Evolutionary conservation across 2,888 invertebrate genomes (phyloP), one percentile per base, ranked within the genome.

Genomic region (Nemoura dubitans): DNA sequence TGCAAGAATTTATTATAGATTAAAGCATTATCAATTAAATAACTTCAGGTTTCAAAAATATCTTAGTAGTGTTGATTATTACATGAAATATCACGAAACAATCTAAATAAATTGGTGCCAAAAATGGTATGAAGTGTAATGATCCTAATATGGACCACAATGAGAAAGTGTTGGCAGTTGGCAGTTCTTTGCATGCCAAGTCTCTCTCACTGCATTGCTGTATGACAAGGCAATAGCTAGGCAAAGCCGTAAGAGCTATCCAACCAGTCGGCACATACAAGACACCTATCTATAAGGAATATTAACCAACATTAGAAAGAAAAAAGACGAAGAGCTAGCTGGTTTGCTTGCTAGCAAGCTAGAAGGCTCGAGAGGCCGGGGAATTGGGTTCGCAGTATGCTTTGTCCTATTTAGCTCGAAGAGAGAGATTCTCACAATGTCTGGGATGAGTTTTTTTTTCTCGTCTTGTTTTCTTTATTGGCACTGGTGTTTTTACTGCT

Each of bases 301-400:
- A 76, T 59, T 59, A 76, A 59, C 59, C 59, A 76, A 76, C 84
- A 59, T 59, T 59, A 59, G 59, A 59, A 21, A 21, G 59, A 59
- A 84, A 84, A 84, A 84, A 84, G 83, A 43, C 26, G 84, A 59
- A 29, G 76, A 27, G 26, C 84, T 84, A 84, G 59, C 59, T 59
- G 14, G 43, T 76, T 84, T n/a, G 84, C 59, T 84, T 59, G 84
- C 59, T 59, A 7, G 59, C 59, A 14, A 26, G 84, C 59, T 59
- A 26, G 78, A 27, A 29, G 7, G 30, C 81, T 30, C 29, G 21
- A 7, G 10, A n/a, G 10, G 59, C 16, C 59, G 14, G 2, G 10
- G 1, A 59, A 16, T 59, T 59, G 59, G 59, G 59, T 59, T 59
- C n/a, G 81, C 78, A 5, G 27, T 2, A 14, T 81, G 29, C 30